These are phyloP conservation scores for Amblyopsis hoosieri DNA, from an alignment of 2,797 vertebrate species.

Conservation along the genomic window DNA sequence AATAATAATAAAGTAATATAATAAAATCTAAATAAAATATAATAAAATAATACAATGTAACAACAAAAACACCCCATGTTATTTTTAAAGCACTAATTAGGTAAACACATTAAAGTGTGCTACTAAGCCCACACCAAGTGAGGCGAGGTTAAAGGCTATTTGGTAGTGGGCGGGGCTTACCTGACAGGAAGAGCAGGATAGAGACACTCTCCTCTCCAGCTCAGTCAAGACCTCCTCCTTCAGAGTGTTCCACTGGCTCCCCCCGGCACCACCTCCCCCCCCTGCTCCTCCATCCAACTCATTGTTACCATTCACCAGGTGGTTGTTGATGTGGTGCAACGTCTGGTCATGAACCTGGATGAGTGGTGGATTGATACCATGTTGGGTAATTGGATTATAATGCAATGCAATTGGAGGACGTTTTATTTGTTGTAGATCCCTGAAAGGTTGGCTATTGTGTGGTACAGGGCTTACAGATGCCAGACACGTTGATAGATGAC, in stretches of 20 bases:
- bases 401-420: too few relatives aligned
- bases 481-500: too few relatives aligned
- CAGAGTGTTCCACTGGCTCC: constrained; percentile 62
- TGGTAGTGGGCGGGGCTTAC: constrained; percentile 30
- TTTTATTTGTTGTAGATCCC: too few relatives aligned
- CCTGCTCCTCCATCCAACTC: constrained; percentile 49
- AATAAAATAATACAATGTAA: too few relatives aligned
- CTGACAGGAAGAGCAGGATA: constrained; percentile 86
- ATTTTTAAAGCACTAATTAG: too few relatives aligned
- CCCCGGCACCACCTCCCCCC: constrained; percentile 26
- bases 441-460: too few relatives aligned
- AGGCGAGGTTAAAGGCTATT: background rate
- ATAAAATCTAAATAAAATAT: too few relatives aligned
- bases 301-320: constrained; percentile 68
- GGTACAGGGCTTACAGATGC: too few relatives aligned
- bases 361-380: background rate
- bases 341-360: constrained; percentile 82
- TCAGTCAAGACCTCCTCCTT: constrained; percentile 77
- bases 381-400: background rate
- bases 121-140: too few relatives aligned
- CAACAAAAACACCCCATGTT: too few relatives aligned
- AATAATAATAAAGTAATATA: too few relatives aligned
- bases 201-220: constrained; percentile 82
- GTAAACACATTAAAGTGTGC: too few relatives aligned
- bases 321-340: constrained; percentile 82